Conservation (phyloP, 2,797 vertebrate species). For the Acomys russatus region DNA sequence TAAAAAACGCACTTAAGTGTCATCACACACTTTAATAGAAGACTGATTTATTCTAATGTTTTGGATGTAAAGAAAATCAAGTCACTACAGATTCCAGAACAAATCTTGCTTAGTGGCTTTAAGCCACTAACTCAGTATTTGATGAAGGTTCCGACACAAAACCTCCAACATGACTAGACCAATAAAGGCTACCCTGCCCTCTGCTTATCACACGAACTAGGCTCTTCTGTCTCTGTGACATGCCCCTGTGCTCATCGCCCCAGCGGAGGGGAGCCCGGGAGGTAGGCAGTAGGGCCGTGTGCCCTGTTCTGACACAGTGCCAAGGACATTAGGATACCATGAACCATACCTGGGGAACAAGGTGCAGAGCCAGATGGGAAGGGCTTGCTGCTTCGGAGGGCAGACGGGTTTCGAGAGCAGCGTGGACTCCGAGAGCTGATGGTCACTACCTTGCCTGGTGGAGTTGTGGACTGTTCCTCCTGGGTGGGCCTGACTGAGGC, state of each 20-base stretch:
- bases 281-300: not conserved
- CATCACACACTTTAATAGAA: not conserved
- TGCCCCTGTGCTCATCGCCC: not conserved
- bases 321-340: accelerated
- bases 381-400: constrained; percentile 91
- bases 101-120: not conserved
- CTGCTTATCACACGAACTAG: not conserved
- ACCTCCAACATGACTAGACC: not conserved
- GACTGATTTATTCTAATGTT: not conserved
- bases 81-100: not conserved
- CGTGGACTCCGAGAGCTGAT: constrained; percentile 93
- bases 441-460: constrained; percentile 93
- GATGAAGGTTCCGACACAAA: not conserved
- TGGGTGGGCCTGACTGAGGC: constrained; percentile 93
- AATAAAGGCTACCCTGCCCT: not conserved
- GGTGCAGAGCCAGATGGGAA: constrained; percentile 88
- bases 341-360: constrained; percentile 89
- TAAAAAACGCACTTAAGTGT: not conserved
- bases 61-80: not conserved
- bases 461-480: constrained; percentile 94
- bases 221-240: no score
- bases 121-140: not conserved
- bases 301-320: not conserved
- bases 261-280: accelerated
- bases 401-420: constrained; percentile 92